phyloP scores from a whole-genome alignment of 2,797 vertebrate genomes.

The Sebastes oblongus region DNA sequence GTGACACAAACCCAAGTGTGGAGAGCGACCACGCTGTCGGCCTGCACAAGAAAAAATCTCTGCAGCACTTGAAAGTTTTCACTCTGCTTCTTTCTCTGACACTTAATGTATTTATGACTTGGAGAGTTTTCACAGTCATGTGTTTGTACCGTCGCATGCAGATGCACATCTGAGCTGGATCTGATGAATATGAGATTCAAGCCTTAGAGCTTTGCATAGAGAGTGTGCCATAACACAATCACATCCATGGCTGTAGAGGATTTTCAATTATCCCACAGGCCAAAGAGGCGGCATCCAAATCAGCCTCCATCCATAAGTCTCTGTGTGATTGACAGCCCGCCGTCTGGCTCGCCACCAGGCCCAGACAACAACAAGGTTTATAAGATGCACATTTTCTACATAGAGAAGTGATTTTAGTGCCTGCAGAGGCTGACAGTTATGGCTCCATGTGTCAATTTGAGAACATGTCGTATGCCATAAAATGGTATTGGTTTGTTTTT shows the following conservation, averaged over 20 bases:
- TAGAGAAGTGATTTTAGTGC: slow-evolving; percentile 5
- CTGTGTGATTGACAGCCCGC: slow-evolving; percentile 37
- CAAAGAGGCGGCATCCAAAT: slow-evolving; percentile 40
- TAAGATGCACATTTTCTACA: slow-evolving; percentile 12
- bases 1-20: no score
- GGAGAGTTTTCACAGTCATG: neutral
- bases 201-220: slow-evolving; percentile 35
- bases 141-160: neutral
- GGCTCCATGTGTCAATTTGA: neutral
- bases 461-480: slow-evolving; percentile 10
- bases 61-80: neutral
- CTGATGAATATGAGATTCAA: slow-evolving; percentile 23
- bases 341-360: slow-evolving; percentile 17
- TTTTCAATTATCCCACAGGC: slow-evolving; percentile 54
- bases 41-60: neutral
- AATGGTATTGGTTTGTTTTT: slow-evolving; percentile 34
- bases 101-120: neutral
- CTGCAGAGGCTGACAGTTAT: slow-evolving; percentile 19
- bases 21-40: neutral
- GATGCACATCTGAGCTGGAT: neutral
- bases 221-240: slow-evolving; percentile 16
- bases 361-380: neutral
- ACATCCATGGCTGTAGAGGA: slow-evolving; percentile 33
- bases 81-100: neutral
- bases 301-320: slow-evolving; percentile 41